Conservation (phyloP, 2,113 vertebrate species). For the Coryphaenoides rupestris region DNA sequence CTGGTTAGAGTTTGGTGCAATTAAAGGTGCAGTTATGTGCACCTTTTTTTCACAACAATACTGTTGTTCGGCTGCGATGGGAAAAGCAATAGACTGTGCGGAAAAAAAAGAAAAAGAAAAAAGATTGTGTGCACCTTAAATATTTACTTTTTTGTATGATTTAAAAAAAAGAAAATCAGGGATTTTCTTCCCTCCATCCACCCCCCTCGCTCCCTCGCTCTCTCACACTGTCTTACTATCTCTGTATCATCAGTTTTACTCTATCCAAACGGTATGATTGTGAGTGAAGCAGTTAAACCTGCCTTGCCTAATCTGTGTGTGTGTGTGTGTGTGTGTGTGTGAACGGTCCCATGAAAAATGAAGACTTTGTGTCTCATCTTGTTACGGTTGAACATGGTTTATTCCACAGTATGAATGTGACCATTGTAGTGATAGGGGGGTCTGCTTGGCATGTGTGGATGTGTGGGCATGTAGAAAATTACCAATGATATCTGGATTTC, state of each 20-base stretch:
- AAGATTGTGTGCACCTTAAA: slow-evolving; percentile 18
- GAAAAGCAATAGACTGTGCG: too few species aligned
- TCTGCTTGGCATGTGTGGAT: too few species aligned
- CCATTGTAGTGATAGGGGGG: background rate
- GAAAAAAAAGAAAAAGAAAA: too few species aligned
- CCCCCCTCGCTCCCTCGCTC: background rate
- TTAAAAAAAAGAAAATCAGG: slow-evolving; percentile 34
- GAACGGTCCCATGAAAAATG: slow-evolving; percentile 8
- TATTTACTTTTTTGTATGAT: slow-evolving; percentile 24
- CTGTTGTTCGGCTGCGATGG: too few species aligned
- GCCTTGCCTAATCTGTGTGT: background rate
- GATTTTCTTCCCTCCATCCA: slow-evolving; percentile 20
- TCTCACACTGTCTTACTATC: background rate
- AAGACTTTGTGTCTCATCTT: slow-evolving; percentile 14
- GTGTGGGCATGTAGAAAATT: too few species aligned
- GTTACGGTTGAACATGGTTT: background rate
- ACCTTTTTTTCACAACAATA: too few species aligned
- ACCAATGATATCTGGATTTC: too few species aligned
- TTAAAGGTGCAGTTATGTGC: too few species aligned
- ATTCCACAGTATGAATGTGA: background rate
- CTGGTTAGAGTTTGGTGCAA: too few species aligned
- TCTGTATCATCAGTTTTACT: too few species aligned
- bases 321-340: too few species aligned
- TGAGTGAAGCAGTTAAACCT: background rate
- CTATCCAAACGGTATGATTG: background rate